Evolutionary conservation across 2,113 vertebrate genomes (phyloP).

Genomic region (Phoxinus phoxinus): DNA sequence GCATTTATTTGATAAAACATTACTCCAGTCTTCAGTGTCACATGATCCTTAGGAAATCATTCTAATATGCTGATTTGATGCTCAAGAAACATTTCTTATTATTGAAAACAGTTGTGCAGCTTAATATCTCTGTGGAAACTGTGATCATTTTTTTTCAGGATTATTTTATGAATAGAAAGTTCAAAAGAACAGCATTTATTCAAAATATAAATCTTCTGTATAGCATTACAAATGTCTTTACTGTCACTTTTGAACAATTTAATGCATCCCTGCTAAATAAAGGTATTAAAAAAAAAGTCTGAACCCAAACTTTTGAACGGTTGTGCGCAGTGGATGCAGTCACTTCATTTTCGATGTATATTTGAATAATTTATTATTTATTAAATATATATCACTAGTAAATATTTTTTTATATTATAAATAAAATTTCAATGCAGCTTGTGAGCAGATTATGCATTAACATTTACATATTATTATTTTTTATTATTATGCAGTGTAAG

Average conservation of each 20-base stretch:
- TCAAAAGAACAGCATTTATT: not conserved
- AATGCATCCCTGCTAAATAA: not conserved
- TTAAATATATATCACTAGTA: not conserved
- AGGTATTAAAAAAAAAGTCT: not conserved
- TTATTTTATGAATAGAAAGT: not conserved
- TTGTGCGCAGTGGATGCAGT: not conserved
- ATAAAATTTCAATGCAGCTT: not conserved
- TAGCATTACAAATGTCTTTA: not conserved
- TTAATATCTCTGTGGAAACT: not conserved
- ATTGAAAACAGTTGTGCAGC: not conserved
- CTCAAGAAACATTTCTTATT: not conserved
- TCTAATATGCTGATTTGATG: not conserved
- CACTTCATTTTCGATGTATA: not conserved
- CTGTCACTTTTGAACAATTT: not conserved
- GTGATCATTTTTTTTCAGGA: not conserved
- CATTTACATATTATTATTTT: too few relatives aligned
- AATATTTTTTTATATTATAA: not conserved
- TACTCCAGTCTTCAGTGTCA: not conserved
- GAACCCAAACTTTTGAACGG: not conserved
- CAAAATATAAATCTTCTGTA: not conserved
- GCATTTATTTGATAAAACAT: not conserved
- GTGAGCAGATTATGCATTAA: too few relatives aligned
- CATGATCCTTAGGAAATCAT: not conserved
- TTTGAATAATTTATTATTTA: not conserved
- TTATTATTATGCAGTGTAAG: too few relatives aligned